phyloP scores from a whole-genome alignment of 35 echinoderm and acorn worm genomes.

The Chiridota heheva region DNA sequence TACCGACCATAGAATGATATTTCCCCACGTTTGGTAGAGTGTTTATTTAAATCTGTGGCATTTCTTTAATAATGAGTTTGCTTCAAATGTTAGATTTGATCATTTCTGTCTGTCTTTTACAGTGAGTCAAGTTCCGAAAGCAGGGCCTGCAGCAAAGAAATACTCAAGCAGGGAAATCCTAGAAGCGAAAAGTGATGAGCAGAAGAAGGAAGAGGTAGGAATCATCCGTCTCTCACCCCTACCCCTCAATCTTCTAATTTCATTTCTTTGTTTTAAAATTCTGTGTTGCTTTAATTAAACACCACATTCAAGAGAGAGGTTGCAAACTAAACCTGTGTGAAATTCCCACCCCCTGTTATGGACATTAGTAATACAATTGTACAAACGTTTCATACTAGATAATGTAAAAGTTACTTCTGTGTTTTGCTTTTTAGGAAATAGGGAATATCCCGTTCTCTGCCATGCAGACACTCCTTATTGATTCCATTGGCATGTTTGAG shows the following conservation, averaged over 20 bases:
- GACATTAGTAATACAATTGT: too few relatives aligned
- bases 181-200: slow-evolving; percentile 76
- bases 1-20: too few relatives aligned
- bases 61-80: background rate
- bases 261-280: background rate
- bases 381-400: too few relatives aligned
- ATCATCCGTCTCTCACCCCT: background rate
- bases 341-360: too few relatives aligned
- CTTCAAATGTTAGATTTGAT: background rate
- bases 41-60: too few relatives aligned
- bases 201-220: slow-evolving; percentile 97
- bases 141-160: slow-evolving; percentile 73
- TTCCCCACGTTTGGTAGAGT: too few relatives aligned
- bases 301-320: background rate
- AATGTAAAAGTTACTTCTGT: too few relatives aligned
- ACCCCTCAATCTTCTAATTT: background rate
- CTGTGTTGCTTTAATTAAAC: background rate
- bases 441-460: too few relatives aligned
- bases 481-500: too few relatives aligned
- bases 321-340: too few relatives aligned
- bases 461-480: too few relatives aligned
- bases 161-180: slow-evolving; percentile 75
- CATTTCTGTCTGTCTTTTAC: background rate
- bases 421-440: too few relatives aligned
- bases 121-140: slow-evolving; percentile 92